These are phyloP conservation scores for Tetramorium simillimum DNA, from an alignment of 1,140 invertebrate species.

Conservation along the genomic window DNA sequence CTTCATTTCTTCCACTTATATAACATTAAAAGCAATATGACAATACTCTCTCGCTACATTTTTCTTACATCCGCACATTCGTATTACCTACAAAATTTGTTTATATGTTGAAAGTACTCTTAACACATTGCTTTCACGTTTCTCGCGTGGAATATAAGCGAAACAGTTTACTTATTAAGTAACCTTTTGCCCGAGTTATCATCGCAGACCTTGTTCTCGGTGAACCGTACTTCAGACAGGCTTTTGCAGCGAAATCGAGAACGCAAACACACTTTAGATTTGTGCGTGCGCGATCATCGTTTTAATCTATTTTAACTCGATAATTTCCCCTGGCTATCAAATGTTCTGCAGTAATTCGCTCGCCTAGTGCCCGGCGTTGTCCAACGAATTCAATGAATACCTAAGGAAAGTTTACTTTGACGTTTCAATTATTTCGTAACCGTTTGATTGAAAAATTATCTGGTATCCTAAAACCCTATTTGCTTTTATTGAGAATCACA, in stretches of 20 bases:
- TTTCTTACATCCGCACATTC: neutral
- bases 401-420: neutral
- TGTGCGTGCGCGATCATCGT: neutral
- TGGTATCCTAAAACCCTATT: neutral
- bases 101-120: neutral
- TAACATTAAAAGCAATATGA: neutral
- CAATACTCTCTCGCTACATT: neutral
- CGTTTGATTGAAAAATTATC: slow-evolving; percentile 10
- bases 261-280: slow-evolving; percentile 36
- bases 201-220: slow-evolving; percentile 26
- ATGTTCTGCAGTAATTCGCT: neutral
- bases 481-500: neutral
- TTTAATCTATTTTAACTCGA: slow-evolving; percentile 56
- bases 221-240: neutral
- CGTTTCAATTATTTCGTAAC: slow-evolving; percentile 11
- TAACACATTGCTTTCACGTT: neutral
- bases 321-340: slow-evolving; percentile 42
- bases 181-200: slow-evolving; percentile 53
- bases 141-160: neutral
- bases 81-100: neutral
- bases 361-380: neutral
- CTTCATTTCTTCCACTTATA: neutral
- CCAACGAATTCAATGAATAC: slow-evolving; percentile 11
- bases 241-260: slow-evolving; percentile 8
- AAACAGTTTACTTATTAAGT: slow-evolving; percentile 23